Conservation (phyloP, 2,113 vertebrate genomes). For the Smithornis capensis region DNA sequence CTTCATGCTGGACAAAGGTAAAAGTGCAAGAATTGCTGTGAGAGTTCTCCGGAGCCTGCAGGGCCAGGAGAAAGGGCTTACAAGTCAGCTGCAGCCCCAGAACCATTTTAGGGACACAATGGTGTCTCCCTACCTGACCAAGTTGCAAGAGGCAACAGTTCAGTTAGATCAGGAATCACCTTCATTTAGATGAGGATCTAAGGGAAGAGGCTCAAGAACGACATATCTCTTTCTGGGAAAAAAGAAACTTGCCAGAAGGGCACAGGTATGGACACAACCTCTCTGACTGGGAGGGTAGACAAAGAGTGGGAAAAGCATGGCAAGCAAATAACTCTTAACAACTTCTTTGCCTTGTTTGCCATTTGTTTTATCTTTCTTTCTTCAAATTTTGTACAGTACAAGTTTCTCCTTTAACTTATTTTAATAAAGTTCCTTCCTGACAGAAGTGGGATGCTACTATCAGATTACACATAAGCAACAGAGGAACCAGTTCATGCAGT, state of each 20-base stretch:
- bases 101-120: rapidly evolving
- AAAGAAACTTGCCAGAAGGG: not conserved
- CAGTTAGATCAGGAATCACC: not conserved
- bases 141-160: not conserved
- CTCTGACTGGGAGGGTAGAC: not conserved
- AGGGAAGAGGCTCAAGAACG: not conserved
- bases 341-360: not conserved
- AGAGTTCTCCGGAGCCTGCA: not conserved
- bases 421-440: not conserved
- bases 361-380: not conserved
- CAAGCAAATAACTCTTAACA: not conserved
- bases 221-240: not conserved
- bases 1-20: not conserved
- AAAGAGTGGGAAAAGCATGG: rapidly evolving
- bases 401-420: not conserved
- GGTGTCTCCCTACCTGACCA: not conserved
- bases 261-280: not conserved
- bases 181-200: not conserved
- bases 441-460: not conserved
- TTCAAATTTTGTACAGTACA: not conserved
- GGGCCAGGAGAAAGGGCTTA: not conserved
- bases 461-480: not conserved
- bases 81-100: rapidly evolving
- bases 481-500: not conserved
- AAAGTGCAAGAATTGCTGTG: not conserved